Evolutionary conservation across 2,888 invertebrate genomes (phyloP).

Genomic region (Gibbula magus): DNA sequence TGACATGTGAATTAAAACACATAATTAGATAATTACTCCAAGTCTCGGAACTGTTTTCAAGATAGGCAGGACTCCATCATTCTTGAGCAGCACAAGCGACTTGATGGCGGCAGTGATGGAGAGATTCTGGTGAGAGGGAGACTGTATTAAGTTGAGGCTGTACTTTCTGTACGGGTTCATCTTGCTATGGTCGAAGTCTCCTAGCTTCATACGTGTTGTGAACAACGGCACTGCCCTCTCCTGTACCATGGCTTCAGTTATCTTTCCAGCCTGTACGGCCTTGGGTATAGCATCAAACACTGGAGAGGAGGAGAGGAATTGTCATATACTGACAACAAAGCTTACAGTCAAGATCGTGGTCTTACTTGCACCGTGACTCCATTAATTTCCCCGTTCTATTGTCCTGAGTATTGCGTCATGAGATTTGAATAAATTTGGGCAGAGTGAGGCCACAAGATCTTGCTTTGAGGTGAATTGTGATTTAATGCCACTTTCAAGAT

Average conservation of each 20-base stretch:
- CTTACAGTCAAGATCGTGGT: too few species aligned
- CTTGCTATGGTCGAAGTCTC: slow-evolving; percentile 44
- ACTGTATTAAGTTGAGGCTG: slow-evolving; percentile 46
- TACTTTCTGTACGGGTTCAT: slow-evolving; percentile 57
- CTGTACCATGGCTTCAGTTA: slow-evolving; percentile 22
- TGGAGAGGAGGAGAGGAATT: not conserved
- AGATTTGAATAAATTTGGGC: too few species aligned
- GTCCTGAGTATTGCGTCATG: too few species aligned
- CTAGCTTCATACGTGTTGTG: slow-evolving; percentile 40
- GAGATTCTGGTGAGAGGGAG: slow-evolving; percentile 44
- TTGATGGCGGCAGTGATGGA: slow-evolving; percentile 49
- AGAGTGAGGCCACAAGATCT: too few species aligned
- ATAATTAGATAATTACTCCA: too few species aligned
- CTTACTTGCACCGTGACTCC: too few species aligned
- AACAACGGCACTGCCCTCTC: slow-evolving; percentile 41
- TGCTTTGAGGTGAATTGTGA: too few species aligned
- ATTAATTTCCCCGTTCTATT: too few species aligned
- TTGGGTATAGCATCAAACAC: not conserved
- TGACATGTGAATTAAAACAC: too few species aligned
- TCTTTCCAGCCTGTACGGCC: slow-evolving; percentile 1
- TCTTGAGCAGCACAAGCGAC: slow-evolving; percentile 59
- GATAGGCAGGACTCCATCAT: slow-evolving; percentile 45
- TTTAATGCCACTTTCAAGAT: too few species aligned
- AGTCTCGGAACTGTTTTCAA: not conserved
- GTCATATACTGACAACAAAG: not conserved